Conservation (phyloP, 2,797 vertebrate species). For the Halcyon smyrnensis region DNA sequence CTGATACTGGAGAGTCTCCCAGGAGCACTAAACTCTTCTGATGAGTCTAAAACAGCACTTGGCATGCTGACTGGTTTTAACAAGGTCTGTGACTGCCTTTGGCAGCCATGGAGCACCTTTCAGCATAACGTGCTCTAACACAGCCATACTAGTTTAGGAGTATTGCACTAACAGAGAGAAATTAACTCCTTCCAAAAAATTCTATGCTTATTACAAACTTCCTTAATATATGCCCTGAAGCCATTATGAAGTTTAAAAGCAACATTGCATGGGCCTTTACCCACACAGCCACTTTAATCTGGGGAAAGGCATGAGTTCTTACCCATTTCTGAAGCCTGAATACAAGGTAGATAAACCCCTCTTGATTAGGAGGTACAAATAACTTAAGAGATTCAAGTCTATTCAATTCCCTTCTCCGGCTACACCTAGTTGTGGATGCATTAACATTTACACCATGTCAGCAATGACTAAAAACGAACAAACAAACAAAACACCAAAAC, state of each 20-base stretch:
- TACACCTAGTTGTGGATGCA: not conserved
- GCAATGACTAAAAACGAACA: not conserved
- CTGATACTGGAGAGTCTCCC: not conserved
- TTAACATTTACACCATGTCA: not conserved
- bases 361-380: not conserved
- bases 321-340: not conserved
- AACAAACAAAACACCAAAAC: accelerated
- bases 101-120: constrained; percentile 27
- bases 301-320: not conserved
- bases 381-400: not conserved
- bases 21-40: constrained; percentile 43
- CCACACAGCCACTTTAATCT: not conserved
- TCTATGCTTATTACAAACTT: not conserved
- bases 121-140: not conserved
- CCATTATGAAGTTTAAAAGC: not conserved
- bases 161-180: not conserved
- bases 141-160: not conserved
- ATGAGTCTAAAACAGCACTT: constrained; percentile 14
- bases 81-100: constrained; percentile 22
- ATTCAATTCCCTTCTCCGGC: not conserved
- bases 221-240: not conserved
- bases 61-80: not conserved
- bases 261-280: not conserved
- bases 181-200: not conserved
- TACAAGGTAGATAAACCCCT: not conserved